A percentile compares a stretch with the other conserved stretches of the same genome.
Evolutionary conservation across 1,140 invertebrate species (phyloP).

Genomic region (Atta cephalotes): DNA sequence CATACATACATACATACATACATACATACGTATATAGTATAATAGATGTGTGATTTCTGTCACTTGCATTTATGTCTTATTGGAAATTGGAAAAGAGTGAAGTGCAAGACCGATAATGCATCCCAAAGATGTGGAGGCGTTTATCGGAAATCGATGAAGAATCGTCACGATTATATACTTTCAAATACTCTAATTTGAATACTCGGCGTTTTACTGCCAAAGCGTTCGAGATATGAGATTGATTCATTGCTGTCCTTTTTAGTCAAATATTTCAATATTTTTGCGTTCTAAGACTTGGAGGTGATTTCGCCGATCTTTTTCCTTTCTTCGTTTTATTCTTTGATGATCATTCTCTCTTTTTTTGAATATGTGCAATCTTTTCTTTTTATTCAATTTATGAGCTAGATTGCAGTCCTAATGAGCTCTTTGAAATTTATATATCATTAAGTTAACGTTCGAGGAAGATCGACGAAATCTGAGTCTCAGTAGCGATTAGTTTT

Average conservation of each 20-base stretch:
- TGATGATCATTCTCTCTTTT: not conserved
- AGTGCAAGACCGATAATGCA: constrained; percentile 38
- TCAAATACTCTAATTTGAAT: not conserved
- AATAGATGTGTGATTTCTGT: constrained; percentile 29
- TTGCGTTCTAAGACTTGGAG: constrained; percentile 14
- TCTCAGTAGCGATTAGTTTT: constrained; percentile 6
- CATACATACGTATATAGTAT: not conserved
- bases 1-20: no score
- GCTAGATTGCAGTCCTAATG: not conserved
- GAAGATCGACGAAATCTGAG: constrained; percentile 42
- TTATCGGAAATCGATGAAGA: not conserved
- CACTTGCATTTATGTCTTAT: constrained; percentile 63
- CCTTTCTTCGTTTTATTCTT: not conserved
- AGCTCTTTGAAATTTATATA: not conserved
- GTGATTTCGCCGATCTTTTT: constrained; percentile 41
- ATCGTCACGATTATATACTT: constrained; percentile 16
- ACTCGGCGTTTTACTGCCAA: constrained; percentile 29
- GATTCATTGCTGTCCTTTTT: constrained; percentile 25
- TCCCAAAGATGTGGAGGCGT: not conserved
- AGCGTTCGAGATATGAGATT: constrained; percentile 21
- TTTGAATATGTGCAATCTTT: not conserved
- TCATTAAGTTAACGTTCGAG: constrained; percentile 1
- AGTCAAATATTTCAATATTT: constrained; percentile 5
- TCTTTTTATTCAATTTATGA: not conserved
- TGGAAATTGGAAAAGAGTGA: constrained; percentile 14